Base-by-base conservation (phyloP, 2,888 invertebrate genomes). In the Conchocele bisecta region DNA sequence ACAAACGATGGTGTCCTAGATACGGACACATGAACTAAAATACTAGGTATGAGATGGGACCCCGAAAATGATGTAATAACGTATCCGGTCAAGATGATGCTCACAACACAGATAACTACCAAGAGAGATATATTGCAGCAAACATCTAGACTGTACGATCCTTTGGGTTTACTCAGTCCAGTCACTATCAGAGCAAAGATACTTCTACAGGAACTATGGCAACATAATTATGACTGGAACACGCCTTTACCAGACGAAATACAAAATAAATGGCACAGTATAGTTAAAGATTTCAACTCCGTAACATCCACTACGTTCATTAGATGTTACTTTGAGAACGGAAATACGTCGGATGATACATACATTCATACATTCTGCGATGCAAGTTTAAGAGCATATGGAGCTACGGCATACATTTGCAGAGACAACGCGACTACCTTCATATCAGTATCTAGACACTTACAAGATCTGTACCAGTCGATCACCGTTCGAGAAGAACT, bases 171-270 rank as follows among this genome's bases (percentile, higher is more conserved):
- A 7, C 41, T 59, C 5, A 60, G 35, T 31, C 64, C 68, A n/a
- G 48, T 68, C 1, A 60, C 59, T 3, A 39, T 68, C 7, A 24
- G 50, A 26, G 60, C 57, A 4, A 74, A 74, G 42, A 48, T 74
- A 17, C 15, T 68, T 15, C 56, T 74, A 2, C 67, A 72, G 20
- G 26, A 58, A 11, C 13, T 75, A 17, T 75, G 68, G 63, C 42
- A 51, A 26, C 11, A 24, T 15, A 63, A 46, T 13, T 63, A 33
- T 20, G 54, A n/a, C 17, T 72, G 71, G 71, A 66, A 66, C 33
- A 33, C 31, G 54, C n/a, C 15, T 22, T 29, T 64, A 35, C 51
- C 69, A 15, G 20, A 24, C 5, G 31, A 63, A 3, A 42, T 63
- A 9, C 15, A 51, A 15, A 31, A n/a, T 7, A 53, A 37, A 35